These are phyloP conservation scores for Cosmia pyralina DNA, from an alignment of 2,888 invertebrate species.

Conservation along the genomic window DNA sequence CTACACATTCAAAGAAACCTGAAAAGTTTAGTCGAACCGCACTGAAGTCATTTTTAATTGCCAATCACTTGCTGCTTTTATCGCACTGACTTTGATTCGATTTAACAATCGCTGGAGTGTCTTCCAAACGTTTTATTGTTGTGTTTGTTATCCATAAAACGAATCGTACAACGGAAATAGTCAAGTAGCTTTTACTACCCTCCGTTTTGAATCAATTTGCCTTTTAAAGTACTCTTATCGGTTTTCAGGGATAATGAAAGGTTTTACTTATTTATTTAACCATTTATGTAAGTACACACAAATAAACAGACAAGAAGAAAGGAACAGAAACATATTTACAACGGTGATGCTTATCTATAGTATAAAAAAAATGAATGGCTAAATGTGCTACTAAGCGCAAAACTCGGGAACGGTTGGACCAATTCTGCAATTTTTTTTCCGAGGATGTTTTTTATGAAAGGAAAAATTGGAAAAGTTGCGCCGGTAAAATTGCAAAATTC, in stretches of 20 bases:
- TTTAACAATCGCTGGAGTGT: constrained; percentile 39
- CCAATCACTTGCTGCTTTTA: constrained; percentile 26
- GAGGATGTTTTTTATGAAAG: too few species aligned
- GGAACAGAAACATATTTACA: too few species aligned
- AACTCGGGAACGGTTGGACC: too few species aligned
- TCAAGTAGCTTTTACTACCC: constrained; percentile 11
- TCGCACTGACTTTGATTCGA: constrained; percentile 36
- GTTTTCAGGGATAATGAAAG: background rate
- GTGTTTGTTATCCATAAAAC: constrained; percentile 45
- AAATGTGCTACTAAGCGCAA: background rate
- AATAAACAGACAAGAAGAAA: too few species aligned
- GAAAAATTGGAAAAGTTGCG: too few species aligned
- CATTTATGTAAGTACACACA: too few species aligned
- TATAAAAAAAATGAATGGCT: too few species aligned
- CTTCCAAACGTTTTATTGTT: constrained; percentile 40
- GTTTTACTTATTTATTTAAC: background rate
- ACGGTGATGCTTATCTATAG: too few species aligned
- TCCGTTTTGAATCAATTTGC: constrained; percentile 12
- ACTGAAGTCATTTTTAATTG: constrained; percentile 18
- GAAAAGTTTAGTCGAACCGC: constrained; percentile 6
- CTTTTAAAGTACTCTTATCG: background rate
- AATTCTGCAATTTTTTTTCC: too few species aligned
- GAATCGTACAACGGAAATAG: constrained; percentile 13
- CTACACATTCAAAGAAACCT: background rate
- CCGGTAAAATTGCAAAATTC: too few species aligned